Evolutionary conservation across 1,140 invertebrate species (phyloP), one percentile per base, ranked within the genome.

Genomic region (Hestina assimilis): DNA sequence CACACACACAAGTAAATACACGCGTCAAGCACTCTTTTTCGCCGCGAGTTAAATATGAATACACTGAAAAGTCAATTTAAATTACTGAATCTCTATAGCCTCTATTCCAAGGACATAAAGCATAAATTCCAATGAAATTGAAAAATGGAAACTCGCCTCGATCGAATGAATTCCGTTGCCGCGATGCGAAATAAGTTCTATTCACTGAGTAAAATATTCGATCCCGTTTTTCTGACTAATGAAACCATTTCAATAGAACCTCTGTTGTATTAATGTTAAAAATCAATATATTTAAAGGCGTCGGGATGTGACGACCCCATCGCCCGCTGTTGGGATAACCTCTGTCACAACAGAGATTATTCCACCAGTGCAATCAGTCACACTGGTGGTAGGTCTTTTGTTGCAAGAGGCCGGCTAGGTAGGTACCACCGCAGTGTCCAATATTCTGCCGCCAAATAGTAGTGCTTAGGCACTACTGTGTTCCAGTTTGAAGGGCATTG

Each of bases 181-280:
- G 47, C 47, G 47, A 50, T 50, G 47, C 47, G 47, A 73, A 73
- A 72, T 70, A 65, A 74, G 74, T 72, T 75, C 71, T 52, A 75
- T 79, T 79, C 71, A 75, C 62, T 56, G 51, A 59, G 69, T 75
- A 75, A 76, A 79, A 76, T 75, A 76, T 76, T 72, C 62, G 69
- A 53, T 40, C 31, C 47, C 63, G 48, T 73, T 67, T 70, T 61
- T 65, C 66, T 53, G 60, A 76, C 69, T 79, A 76, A 79, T 75
- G 70, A 79, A 70, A 74, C 67, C 70, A 66, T 70, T 72, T 75
- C 62, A 67, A 67, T 69, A 53, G 69, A 59, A 31, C 43, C 56
- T 42, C 11, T 19, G 8, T 29, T 40, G 40, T 19, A 19, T 15
- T 2, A 21, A 31, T 47, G 53, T 17, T 21, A 35, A 33, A 31